phyloP scores from a whole-genome alignment of 2,888 invertebrate genomes.

The Cordilura impudica region DNA sequence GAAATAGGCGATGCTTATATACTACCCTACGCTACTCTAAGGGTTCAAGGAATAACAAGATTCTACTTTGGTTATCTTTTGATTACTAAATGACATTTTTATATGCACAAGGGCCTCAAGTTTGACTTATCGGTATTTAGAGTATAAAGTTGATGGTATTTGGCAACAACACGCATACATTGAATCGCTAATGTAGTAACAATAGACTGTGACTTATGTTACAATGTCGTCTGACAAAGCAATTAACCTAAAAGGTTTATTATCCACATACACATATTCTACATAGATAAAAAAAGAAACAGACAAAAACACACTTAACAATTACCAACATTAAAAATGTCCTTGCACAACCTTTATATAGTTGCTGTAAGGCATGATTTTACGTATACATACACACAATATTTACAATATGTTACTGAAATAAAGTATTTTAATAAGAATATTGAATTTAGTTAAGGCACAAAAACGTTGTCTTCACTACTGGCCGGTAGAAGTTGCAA shows the following conservation, averaged over 20 bases:
- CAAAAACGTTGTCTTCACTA: too few species aligned
- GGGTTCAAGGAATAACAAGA: too few species aligned
- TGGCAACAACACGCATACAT: conserved; percentile 43
- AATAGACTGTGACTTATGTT: conserved; percentile 52
- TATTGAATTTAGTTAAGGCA: too few species aligned
- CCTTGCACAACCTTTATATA: conserved; percentile 46
- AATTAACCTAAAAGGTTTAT: conserved; percentile 75
- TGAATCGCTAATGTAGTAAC: conserved; percentile 38
- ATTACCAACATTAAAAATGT: conserved; percentile 29
- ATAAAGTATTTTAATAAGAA: too few species aligned
- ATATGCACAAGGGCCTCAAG: too few species aligned
- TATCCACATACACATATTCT: conserved; percentile 19
- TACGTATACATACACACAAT: too few species aligned
- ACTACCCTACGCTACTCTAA: too few species aligned
- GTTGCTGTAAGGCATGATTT: conserved; percentile 12
- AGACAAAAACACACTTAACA: neutral
- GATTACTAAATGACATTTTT: too few species aligned
- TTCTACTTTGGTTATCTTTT: too few species aligned
- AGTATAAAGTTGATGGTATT: conserved; percentile 16
- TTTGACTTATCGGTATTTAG: neutral
- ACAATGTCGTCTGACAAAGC: conserved; percentile 62
- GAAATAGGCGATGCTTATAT: too few species aligned
- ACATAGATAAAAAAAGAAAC: neutral
- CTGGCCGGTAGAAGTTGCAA: too few species aligned
- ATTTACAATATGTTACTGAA: too few species aligned